Evolutionary conservation across 2,113 vertebrate genomes (phyloP).

Genomic region (Caranx ignobilis): DNA sequence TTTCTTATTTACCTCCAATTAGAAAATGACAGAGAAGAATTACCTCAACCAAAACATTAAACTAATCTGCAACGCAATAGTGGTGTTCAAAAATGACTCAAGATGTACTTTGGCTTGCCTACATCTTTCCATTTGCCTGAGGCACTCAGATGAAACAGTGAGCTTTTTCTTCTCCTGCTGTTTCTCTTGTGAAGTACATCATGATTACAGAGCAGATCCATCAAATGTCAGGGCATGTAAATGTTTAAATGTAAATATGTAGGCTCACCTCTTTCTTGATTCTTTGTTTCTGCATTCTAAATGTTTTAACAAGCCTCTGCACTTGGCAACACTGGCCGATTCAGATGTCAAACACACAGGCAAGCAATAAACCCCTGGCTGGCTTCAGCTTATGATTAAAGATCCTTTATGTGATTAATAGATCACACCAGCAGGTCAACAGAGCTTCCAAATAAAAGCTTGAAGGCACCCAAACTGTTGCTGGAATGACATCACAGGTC

Average conservation of each 20-base stretch:
- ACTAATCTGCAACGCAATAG: constrained; percentile 53
- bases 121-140: constrained; percentile 62
- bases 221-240: constrained; percentile 43
- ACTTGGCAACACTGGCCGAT: constrained; percentile 40
- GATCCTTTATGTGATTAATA: constrained; percentile 69
- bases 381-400: constrained; percentile 62
- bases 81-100: constrained; percentile 66
- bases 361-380: constrained; percentile 30
- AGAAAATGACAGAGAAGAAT: constrained; percentile 59
- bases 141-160: constrained; percentile 47
- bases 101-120: constrained; percentile 57
- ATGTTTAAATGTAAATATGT: constrained; percentile 56
- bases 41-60: constrained; percentile 60
- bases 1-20: constrained; percentile 67
- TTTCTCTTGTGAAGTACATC: constrained; percentile 31
- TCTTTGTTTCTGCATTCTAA: constrained; percentile 22
- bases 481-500: constrained; percentile 77
- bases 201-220: constrained; percentile 54
- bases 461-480: constrained; percentile 54
- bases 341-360: constrained; percentile 57
- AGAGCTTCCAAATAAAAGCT: constrained; percentile 58
- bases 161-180: constrained; percentile 23
- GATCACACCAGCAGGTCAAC: constrained; percentile 61
- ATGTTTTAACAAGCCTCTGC: constrained; percentile 35
- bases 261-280: constrained; percentile 24